Evolutionary conservation across 1,140 invertebrate species (phyloP), one percentile per base, ranked within the genome.

Genomic region (Sitodiplosis mosellana): DNA sequence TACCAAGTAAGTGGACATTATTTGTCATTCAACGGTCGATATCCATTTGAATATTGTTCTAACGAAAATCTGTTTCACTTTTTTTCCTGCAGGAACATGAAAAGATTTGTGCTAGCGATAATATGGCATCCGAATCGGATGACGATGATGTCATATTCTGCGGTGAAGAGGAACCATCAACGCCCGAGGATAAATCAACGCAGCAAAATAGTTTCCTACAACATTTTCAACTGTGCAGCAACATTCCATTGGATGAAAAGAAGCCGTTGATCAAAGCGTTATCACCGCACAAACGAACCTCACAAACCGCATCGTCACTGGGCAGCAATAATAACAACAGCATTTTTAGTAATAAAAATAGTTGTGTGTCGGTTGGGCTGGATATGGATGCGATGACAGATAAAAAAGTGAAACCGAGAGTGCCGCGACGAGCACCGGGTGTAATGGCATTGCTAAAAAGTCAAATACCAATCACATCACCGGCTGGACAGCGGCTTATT

Each of bases 401-500:
- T 27, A 27, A 27, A 27, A 27, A 27, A 27, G 27, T 27, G 27
- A 52, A 64, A 53, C 53, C 55, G 19, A 56, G 69, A 38, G 55
- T 61, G 17, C 66, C 70, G 2, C 53, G 66, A 33, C 62, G 70
- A 19, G 66, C 68, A 49, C 58, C 69, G 19, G 59, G 63, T 33
- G 57, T 64, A 15, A 60, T 69, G 36, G 72, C 66, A 27, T 59
- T 73, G 8, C 59, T 65, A 42, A 60, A 69, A 37, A 72, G 63
- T 50, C 54, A 63, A 41, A 73, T 74, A 37, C 70, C 72, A 11
- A 69, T 74, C 49, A 73, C 72, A 2, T 74, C 72, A 17, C 72
- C 72, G n/a, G 71, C 70, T 33, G 72, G 72, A 10, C 57, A 73
- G 12, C 57, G 65, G 41, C 53, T 74, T 44, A 55, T 67, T 2